Evolutionary conservation across 2,888 invertebrate genomes (phyloP), one percentile per base, ranked within the genome.

Genomic region (Neoaliturus tenellus): DNA sequence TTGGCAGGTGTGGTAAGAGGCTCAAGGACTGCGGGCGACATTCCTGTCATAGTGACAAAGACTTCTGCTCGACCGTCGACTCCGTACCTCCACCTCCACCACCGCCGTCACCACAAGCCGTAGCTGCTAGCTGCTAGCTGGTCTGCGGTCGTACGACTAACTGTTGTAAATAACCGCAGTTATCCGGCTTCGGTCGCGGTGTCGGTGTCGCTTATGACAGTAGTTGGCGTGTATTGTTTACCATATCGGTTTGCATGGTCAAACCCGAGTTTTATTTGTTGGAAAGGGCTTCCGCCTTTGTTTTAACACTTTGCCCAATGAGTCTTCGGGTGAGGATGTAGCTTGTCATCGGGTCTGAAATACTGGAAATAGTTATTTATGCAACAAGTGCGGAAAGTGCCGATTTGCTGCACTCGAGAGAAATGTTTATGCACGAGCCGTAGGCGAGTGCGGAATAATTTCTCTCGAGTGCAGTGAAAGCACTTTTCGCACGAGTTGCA

Each of bases 1-100:
- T 48, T 14, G 31, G 62, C 62, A 62, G 62, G 28, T 62, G 62
- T 62, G 62, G 62, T 62, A 28, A 28, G 25, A 28, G 62, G 14
- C 62, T 62, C 62, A 62, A 62, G 62, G 62, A 28, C 62, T 28
- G 8, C 17, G 62, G 69, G 23, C 39, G 69, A 39, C 69, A 69
- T 69, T 69, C 69, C 69, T 69, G 39, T 39, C 69, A 39, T 39
- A 69, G 39, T 69, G 69, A 69, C 69, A 69, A 69, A 69, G 69
- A 35, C 39, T 67, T 33, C 14, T 5, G 33, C 17, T 35, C 3
- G 23, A 14, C n/a, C n/a, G n/a, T n/a, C n/a, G n/a, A n/a, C n/a
- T n/a, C n/a, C n/a, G n/a, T n/a, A 2, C n/a, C 67, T 67, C 31
- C 58, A 14, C 8, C 51, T 8, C 51, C 14, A 51, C n/a, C 14